phyloP scores from a whole-genome alignment of 2,888 invertebrate genomes.

The Amphipoea oculea region DNA sequence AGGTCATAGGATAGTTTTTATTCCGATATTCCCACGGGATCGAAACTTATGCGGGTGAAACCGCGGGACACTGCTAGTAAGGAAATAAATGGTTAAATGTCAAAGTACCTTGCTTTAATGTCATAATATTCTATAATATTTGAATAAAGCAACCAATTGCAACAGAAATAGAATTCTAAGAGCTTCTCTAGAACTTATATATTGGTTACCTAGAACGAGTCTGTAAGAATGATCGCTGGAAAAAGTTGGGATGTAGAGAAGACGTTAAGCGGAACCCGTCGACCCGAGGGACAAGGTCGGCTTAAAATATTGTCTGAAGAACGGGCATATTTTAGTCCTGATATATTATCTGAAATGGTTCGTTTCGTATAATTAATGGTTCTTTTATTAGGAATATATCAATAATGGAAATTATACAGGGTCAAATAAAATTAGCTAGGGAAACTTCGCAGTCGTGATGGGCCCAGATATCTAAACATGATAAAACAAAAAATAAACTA shows the following conservation, averaged over 20 bases:
- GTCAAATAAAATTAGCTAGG: not conserved
- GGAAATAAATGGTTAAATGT: not conserved
- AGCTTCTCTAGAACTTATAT: conserved; percentile 9
- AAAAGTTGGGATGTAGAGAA: conserved; percentile 29
- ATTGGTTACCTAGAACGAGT: conserved; percentile 25
- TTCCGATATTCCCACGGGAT: too few species aligned
- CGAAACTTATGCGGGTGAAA: too few species aligned
- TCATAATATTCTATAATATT: not conserved
- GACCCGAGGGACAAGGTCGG: conserved; percentile 24
- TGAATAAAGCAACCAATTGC: not conserved
- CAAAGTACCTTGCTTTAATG: not conserved
- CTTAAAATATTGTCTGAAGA: conserved; percentile 39
- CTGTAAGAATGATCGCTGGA: conserved; percentile 45
- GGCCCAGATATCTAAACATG: too few species aligned
- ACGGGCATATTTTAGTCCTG: conserved; percentile 25
- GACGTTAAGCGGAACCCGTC: conserved; percentile 24
- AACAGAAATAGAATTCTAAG: conserved; percentile 17
- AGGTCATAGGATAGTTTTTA: too few species aligned
- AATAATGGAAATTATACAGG: not conserved
- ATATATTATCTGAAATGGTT: conserved; percentile 10
- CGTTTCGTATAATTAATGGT: not conserved
- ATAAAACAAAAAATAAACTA: too few species aligned
- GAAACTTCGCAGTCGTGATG: not conserved
- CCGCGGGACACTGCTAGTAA: too few species aligned
- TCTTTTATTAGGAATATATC: not conserved